Conservation (phyloP, 2,888 invertebrate genomes). For the Penaeus monodon region DNA sequence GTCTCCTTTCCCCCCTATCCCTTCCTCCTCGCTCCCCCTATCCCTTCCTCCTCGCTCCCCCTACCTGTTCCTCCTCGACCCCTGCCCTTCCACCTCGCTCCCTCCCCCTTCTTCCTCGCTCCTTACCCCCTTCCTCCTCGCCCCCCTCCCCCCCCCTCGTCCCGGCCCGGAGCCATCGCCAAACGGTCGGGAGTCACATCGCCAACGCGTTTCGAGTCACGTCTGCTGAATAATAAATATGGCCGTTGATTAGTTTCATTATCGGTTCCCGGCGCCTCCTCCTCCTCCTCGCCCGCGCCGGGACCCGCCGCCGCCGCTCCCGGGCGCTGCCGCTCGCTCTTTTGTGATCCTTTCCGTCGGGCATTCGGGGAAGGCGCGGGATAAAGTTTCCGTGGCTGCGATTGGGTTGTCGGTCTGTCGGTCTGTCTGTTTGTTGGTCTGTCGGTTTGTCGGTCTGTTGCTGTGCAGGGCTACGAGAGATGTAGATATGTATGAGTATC, state of each 20-base stretch:
- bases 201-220: slow-evolving; percentile 23
- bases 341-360: not conserved
- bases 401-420: not conserved
- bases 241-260: slow-evolving; percentile 19
- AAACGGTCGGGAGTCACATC: slow-evolving; percentile 14
- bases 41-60: too few relatives aligned
- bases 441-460: too few relatives aligned
- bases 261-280: slow-evolving; percentile 24
- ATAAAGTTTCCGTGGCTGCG: not conserved
- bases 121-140: too few relatives aligned
- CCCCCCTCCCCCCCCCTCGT: too few relatives aligned
- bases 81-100: too few relatives aligned
- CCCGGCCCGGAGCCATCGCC: not conserved
- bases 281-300: not conserved
- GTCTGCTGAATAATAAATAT: slow-evolving; percentile 29
- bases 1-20: too few relatives aligned
- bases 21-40: too few relatives aligned
- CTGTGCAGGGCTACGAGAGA: too few relatives aligned
- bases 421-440: too few relatives aligned
- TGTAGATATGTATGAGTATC: too few relatives aligned
- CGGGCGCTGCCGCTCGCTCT: not conserved
- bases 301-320: not conserved
- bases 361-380: not conserved
- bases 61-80: too few relatives aligned
- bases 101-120: too few relatives aligned